A percentile compares a stretch with the other conserved stretches of the same genome.
These are phyloP conservation scores for Platerodrilus igneus DNA, from an alignment of 2,888 invertebrate genomes.

Conservation along the genomic window DNA sequence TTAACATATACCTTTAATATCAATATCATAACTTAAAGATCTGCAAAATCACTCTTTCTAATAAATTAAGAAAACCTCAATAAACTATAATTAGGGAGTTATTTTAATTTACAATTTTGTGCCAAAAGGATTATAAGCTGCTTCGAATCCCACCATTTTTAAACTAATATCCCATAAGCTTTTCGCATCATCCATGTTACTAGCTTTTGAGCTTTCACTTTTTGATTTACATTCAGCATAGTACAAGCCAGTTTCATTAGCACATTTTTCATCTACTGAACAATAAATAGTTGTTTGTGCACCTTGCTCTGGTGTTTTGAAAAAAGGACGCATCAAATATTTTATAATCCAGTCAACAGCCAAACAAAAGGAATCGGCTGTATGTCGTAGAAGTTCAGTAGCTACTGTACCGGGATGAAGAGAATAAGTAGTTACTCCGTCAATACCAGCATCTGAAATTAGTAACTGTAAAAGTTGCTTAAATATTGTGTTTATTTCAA, in stretches of 20 bases:
- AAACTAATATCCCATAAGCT: slow-evolving; percentile 61
- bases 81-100: no score
- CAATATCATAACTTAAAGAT: no score
- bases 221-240: slow-evolving; percentile 58
- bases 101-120: no score
- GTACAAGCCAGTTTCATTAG: slow-evolving; percentile 54
- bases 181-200: slow-evolving; percentile 52
- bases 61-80: no score
- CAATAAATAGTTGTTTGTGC: slow-evolving; percentile 75
- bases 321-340: slow-evolving; percentile 48
- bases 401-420: slow-evolving; percentile 71
- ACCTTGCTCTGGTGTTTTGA: slow-evolving; percentile 60
- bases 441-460: slow-evolving; percentile 38
- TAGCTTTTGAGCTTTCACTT: slow-evolving; percentile 51
- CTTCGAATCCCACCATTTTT: slow-evolving; percentile 50
- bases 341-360: slow-evolving; percentile 49
- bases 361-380: slow-evolving; percentile 47
- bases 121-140: no score
- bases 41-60: no score
- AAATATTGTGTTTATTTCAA: no score
- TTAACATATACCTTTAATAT: no score
- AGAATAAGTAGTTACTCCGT: slow-evolving; percentile 62
- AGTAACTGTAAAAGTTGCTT: no score
- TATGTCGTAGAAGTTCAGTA: slow-evolving; percentile 69
- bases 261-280: slow-evolving; percentile 62